Base-by-base conservation (phyloP, 2,113 vertebrate species). In the Ia io region DNA sequence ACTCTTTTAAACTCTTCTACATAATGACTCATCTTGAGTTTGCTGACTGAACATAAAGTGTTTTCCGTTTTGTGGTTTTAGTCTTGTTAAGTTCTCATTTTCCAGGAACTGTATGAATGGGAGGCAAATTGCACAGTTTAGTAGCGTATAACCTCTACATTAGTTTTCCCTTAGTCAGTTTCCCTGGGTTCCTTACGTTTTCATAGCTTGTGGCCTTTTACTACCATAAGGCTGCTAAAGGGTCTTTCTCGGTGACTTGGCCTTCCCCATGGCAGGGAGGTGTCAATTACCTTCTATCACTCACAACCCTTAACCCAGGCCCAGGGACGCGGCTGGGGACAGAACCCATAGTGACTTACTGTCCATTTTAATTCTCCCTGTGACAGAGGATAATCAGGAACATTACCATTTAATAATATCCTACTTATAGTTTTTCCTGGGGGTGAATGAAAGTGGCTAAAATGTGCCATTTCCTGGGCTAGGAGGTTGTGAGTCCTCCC, bases 1-100 rank as follows among this genome's bases (percentile, higher is more conserved):
- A 63, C 42, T 1, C 12, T 7, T 93, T n/a, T 0, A 73, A 93
- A 63, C 37, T 1, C 22, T 3, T 93, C 37, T 2, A 67, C 79
- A 28, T 73, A 94, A 93, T 13, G 1, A 91, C 90, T 92, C 79
- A 94, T 53, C 84, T 91, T 67, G 84, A 80, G 61, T 91, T 97
- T 97, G 95, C 16, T 97, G 97, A 97, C 96, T 94, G 93, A 96
- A 92, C 97, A 97, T 28, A 8, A 96, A 94, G 87, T 32, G 94
- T 32, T 59, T 96, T 97, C 92, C 84, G 88, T 89, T 97, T 88
- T 90, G 95, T 93, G 94, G 93, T 92, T 95, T 96, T 28, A 3
- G 95, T 88, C 95, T 88, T 89, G 79, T 90, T 51, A 85, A 95
- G 94, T 95, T 97, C 93, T 88, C 84, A 71, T 97, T 97, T 98